phyloP scores from a whole-genome alignment of 1,140 invertebrate genomes.

The Pseudomyrmex gracilis region DNA sequence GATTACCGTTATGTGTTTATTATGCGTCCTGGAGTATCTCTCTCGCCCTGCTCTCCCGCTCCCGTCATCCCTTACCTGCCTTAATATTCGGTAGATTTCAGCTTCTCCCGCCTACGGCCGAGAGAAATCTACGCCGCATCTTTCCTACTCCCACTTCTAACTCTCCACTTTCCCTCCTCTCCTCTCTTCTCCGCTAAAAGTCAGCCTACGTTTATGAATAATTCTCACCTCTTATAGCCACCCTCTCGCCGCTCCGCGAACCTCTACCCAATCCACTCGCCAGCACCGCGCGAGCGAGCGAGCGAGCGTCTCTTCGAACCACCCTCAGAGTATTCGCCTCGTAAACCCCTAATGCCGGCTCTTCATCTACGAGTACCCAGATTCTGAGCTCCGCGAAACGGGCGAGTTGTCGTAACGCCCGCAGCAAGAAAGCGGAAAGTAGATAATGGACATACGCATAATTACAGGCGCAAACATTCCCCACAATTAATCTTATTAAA shows the following conservation, averaged over 20 bases:
- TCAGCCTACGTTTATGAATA: conserved; percentile 83
- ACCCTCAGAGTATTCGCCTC: conserved; percentile 65
- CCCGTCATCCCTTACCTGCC: conserved; percentile 45
- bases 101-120: conserved; percentile 48
- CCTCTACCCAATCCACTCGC: conserved; percentile 58
- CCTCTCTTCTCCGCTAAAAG: conserved; percentile 46
- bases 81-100: conserved; percentile 83
- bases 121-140: conserved; percentile 45
- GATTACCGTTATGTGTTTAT: conserved; percentile 85
- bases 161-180: neutral
- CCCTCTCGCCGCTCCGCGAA: neutral
- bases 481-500: conserved; percentile 24
- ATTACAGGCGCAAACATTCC: conserved; percentile 25
- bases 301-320: conserved; percentile 60
- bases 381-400: conserved; percentile 34
- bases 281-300: conserved; percentile 24
- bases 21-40: conserved; percentile 79
- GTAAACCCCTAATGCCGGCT: conserved; percentile 63
- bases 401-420: conserved; percentile 23
- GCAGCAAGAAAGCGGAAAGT: conserved; percentile 51
- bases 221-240: conserved; percentile 77
- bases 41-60: conserved; percentile 62
- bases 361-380: conserved; percentile 52
- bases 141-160: conserved; percentile 10
- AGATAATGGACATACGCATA: conserved; percentile 47